Percentiles rank a stretch among this genome's conserved stretches.
phyloP scores from a whole-genome alignment of 2,888 invertebrate species.

The Marasmarcha lunaedactyla region DNA sequence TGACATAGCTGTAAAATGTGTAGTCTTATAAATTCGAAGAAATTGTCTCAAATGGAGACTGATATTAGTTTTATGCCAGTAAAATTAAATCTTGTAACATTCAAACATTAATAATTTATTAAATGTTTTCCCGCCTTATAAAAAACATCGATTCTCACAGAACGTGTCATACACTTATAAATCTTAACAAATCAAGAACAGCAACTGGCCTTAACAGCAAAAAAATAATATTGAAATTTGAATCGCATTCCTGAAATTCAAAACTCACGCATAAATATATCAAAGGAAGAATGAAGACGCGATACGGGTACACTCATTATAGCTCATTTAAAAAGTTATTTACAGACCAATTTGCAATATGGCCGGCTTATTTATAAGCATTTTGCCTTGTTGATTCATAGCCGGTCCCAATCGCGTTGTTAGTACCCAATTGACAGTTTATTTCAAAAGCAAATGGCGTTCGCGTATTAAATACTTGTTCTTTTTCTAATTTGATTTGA shows the following conservation, averaged over 20 bases:
- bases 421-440: conserved; percentile 36
- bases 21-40: too few relatives aligned
- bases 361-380: conserved; percentile 39
- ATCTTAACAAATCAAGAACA: too few relatives aligned
- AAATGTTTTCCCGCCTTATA: too few relatives aligned
- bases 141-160: too few relatives aligned
- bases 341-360: conserved; percentile 53
- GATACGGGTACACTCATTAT: conserved; percentile 36
- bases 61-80: too few relatives aligned
- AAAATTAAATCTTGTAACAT: too few relatives aligned
- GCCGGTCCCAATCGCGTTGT: conserved; percentile 31
- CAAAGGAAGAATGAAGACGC: conserved; percentile 39
- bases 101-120: too few relatives aligned
- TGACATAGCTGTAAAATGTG: too few relatives aligned
- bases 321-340: conserved; percentile 49
- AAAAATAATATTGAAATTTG: conserved; percentile 15
- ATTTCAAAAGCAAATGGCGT: conserved; percentile 28
- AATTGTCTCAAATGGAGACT: too few relatives aligned
- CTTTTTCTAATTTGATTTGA: too few relatives aligned
- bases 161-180: too few relatives aligned
- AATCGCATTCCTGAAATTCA: conserved; percentile 29
- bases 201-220: too few relatives aligned
- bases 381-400: conserved; percentile 36
- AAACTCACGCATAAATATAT: conserved; percentile 42
- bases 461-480: not conserved